A percentile compares a stretch with the other conserved stretches of the same genome.
phyloP scores from a whole-genome alignment of 1,140 invertebrate species.

The Penaeus indicus region DNA sequence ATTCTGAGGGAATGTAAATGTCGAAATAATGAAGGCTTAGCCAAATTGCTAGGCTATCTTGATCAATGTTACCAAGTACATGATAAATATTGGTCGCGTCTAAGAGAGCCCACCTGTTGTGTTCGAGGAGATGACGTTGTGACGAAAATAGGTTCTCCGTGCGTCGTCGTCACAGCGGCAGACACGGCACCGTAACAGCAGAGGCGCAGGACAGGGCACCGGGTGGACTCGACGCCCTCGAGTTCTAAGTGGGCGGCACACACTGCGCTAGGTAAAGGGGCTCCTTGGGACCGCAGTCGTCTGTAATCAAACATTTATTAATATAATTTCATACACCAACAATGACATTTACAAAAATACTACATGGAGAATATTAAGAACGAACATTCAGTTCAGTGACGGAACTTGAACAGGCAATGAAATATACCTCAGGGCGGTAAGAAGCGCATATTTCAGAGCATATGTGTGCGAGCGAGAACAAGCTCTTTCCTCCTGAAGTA shows the following conservation, averaged over 20 bases:
- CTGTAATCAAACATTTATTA: slow-evolving; percentile 22
- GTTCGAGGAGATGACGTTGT: slow-evolving; percentile 37
- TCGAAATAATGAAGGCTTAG: too few species aligned
- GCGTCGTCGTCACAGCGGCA: slow-evolving; percentile 48
- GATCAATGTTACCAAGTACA: too few species aligned
- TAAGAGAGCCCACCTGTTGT: neutral
- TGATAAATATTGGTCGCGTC: too few species aligned
- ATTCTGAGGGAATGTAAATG: neutral
- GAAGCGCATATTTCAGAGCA: slow-evolving; percentile 53
- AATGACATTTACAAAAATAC: too few species aligned
- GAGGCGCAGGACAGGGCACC: slow-evolving; percentile 45
- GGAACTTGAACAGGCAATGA: neutral
- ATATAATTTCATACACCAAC: too few species aligned
- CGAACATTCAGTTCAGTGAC: too few species aligned
- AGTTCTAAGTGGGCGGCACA: slow-evolving; percentile 54
- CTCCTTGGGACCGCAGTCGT: slow-evolving; percentile 42
- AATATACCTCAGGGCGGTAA: slow-evolving; percentile 45
- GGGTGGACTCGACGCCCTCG: neutral
- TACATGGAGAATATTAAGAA: too few species aligned
- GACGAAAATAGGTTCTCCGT: slow-evolving; percentile 41
- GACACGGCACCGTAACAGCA: slow-evolving; percentile 56
- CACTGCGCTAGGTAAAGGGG: slow-evolving; percentile 32
- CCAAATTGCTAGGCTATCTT: too few species aligned
- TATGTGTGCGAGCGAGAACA: slow-evolving; percentile 51
- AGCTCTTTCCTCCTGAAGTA: slow-evolving; percentile 48